phyloP scores from a whole-genome alignment of 2,113 vertebrate species.

The Dipodomys ordii region DNA sequence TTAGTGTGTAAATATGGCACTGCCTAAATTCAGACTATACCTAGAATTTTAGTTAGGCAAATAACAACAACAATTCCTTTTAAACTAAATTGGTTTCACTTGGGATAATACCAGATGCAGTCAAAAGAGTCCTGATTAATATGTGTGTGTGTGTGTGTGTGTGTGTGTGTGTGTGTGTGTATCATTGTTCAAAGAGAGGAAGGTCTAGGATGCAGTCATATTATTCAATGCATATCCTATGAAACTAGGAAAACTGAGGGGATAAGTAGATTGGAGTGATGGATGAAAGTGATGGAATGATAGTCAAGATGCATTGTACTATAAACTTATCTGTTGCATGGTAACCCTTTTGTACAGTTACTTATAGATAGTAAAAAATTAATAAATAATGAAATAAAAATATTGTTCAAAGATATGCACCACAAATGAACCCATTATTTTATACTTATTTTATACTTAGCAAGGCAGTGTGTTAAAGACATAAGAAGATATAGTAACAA shows the following conservation, averaged over 20 bases:
- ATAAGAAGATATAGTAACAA: not conserved
- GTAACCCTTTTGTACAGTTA: no score
- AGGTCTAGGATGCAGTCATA: no score
- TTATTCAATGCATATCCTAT: no score
- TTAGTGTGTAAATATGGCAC: not conserved
- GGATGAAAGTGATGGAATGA: no score
- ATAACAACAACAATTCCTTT: not conserved
- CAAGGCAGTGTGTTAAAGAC: not conserved
- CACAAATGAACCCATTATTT: not conserved
- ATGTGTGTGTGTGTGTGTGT: no score
- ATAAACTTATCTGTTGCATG: no score
- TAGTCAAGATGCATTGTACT: no score
- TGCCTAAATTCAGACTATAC: not conserved
- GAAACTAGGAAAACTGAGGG: no score
- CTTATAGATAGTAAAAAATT: no score
- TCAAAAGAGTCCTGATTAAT: not conserved
- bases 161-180: no score
- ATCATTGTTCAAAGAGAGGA: no score
- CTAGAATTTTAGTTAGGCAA: constrained; percentile 17
- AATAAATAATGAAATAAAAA: not conserved
- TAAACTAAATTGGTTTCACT: constrained; percentile 35
- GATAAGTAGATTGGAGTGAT: no score
- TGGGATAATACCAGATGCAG: not conserved
- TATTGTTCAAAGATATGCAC: not conserved
- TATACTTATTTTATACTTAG: not conserved